Conservation (phyloP, 2,113 vertebrate genomes). For the Xenopus borealis region DNA sequence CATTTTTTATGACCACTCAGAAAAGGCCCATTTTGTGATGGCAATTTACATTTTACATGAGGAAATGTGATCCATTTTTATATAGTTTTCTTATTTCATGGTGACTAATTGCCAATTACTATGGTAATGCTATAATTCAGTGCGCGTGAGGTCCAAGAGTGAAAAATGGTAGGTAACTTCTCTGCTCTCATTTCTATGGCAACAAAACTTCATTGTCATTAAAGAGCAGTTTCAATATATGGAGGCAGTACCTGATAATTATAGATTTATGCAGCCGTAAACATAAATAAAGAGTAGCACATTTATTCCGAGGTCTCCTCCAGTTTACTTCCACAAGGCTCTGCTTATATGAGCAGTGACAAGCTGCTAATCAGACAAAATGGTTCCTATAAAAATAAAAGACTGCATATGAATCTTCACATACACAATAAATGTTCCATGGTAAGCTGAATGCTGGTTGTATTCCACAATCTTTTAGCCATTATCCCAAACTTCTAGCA, state of each 20-base stretch:
- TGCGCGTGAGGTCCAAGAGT: slow-evolving; percentile 69
- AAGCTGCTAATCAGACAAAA: slow-evolving; percentile 70
- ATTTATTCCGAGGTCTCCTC: slow-evolving; percentile 70
- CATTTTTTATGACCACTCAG: slow-evolving; percentile 10
- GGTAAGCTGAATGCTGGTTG: not conserved
- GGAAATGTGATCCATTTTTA: slow-evolving; percentile 67
- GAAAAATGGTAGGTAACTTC: slow-evolving; percentile 76
- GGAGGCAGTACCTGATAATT: slow-evolving; percentile 72
- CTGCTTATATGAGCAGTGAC: slow-evolving; percentile 49
- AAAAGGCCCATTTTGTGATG: slow-evolving; percentile 14
- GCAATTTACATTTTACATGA: slow-evolving; percentile 56
- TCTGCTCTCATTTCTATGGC: slow-evolving; percentile 78
- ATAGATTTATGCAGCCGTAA: slow-evolving; percentile 71
- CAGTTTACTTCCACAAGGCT: slow-evolving; percentile 63
- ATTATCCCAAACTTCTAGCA: no score
- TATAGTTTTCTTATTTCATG: slow-evolving; percentile 77
- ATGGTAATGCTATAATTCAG: slow-evolving; percentile 76
- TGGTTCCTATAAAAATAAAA: slow-evolving; percentile 46
- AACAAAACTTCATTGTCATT: slow-evolving; percentile 81
- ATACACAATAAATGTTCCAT: slow-evolving; percentile 15
- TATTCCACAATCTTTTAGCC: slow-evolving; percentile 7
- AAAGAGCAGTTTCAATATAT: slow-evolving; percentile 69
- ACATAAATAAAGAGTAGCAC: slow-evolving; percentile 76
- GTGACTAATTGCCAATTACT: slow-evolving; percentile 82
- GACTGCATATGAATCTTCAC: slow-evolving; percentile 29